Percentiles rank a stretch among this genome's conserved stretches.
Evolutionary conservation across 2,797 vertebrate species (phyloP).

Genomic region (Distichodus sexfasciatus): DNA sequence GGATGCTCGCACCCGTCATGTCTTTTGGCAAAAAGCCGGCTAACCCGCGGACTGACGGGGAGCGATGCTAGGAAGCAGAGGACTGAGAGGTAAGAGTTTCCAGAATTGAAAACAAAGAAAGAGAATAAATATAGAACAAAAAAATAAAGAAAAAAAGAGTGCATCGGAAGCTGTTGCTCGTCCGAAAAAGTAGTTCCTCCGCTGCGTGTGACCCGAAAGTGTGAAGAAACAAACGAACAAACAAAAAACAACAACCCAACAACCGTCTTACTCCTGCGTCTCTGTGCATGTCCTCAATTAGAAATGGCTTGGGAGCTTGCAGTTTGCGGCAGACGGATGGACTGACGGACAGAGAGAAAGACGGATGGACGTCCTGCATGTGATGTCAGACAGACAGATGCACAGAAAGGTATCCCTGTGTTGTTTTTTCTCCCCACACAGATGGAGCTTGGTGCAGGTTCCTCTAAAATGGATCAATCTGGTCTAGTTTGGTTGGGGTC

Average conservation of each 20-base stretch:
- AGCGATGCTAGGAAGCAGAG: slow-evolving; percentile 69
- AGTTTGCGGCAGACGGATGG: background rate
- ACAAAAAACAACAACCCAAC: background rate
- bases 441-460: background rate
- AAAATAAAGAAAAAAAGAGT: background rate
- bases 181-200: background rate
- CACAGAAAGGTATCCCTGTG: slow-evolving; percentile 26
- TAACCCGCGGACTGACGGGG: slow-evolving; percentile 71
- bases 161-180: background rate
- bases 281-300: slow-evolving; percentile 2
- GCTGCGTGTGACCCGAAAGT: background rate
- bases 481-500: background rate
- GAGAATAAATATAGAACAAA: slow-evolving; percentile 25
- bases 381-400: slow-evolving; percentile 19
- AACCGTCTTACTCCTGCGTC: background rate
- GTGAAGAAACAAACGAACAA: background rate
- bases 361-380: slow-evolving; percentile 18
- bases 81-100: slow-evolving; percentile 28
- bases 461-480: slow-evolving; percentile 15
- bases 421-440: slow-evolving; percentile 21
- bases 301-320: background rate
- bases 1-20: too few relatives aligned
- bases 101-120: background rate
- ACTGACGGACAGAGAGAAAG: too few relatives aligned
- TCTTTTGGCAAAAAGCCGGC: slow-evolving; percentile 80